phyloP scores from a whole-genome alignment of 23 tunicate genomes.

The Halocynthia roretzi region DNA sequence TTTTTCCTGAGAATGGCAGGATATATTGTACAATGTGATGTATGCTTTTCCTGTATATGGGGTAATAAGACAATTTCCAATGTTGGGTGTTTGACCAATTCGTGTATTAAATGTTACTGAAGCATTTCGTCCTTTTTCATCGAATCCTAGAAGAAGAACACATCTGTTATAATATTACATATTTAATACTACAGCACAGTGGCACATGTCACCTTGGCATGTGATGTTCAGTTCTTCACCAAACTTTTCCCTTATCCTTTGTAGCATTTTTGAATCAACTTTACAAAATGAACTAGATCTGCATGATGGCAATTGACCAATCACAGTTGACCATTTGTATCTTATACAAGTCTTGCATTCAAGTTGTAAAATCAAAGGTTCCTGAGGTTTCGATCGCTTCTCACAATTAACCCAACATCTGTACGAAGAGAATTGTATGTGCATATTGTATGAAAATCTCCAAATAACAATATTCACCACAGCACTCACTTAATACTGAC shows the following conservation, averaged over 20 bases:
- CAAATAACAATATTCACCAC: background rate
- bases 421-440: background rate
- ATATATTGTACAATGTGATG: background rate
- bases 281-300: background rate
- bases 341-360: slow-evolving; percentile 5
- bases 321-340: background rate
- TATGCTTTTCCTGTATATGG: background rate
- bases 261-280: background rate
- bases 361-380: slow-evolving; percentile 14
- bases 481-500: background rate
- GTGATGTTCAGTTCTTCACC: background rate
- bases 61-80: background rate
- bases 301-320: background rate
- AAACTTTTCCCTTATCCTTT: background rate
- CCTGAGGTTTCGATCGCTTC: background rate
- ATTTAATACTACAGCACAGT: background rate
- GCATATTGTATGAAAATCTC: background rate
- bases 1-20: background rate
- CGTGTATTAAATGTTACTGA: background rate
- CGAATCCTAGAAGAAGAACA: background rate
- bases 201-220: background rate
- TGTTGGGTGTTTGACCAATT: background rate
- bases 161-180: background rate
- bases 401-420: slow-evolving; percentile 14
- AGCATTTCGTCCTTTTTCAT: background rate